Percentiles rank a stretch among this genome's conserved stretches.
These are phyloP conservation scores for Drosophila anceps DNA, from an alignment of 2,888 invertebrate genomes.

Conservation along the genomic window DNA sequence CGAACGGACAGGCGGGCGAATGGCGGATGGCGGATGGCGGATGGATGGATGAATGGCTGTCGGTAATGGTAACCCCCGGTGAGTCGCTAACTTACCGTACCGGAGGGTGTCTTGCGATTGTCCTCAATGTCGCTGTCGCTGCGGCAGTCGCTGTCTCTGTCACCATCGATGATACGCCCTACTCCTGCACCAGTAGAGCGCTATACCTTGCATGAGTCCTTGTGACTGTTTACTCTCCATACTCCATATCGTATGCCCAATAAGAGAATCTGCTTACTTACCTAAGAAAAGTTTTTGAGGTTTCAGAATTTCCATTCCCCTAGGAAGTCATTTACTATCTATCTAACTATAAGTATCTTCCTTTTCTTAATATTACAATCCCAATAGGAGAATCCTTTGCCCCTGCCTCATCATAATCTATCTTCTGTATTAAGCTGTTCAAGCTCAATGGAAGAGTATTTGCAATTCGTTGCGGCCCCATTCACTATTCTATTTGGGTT, in stretches of 20 bases:
- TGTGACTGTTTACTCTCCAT: background rate
- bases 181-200: slow-evolving; percentile 1
- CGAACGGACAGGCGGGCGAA: background rate
- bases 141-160: slow-evolving; percentile 33
- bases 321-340: too few relatives aligned
- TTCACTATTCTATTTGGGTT: slow-evolving; percentile 22
- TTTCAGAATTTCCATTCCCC: too few relatives aligned
- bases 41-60: slow-evolving; percentile 39
- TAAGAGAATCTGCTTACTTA: too few relatives aligned
- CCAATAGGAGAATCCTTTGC: background rate
- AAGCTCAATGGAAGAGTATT: slow-evolving; percentile 18
- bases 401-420: too few relatives aligned
- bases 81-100: slow-evolving; percentile 55
- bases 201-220: background rate
- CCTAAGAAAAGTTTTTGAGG: background rate
- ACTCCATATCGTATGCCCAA: background rate
- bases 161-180: slow-evolving; percentile 16
- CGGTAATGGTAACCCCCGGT: slow-evolving; percentile 73
- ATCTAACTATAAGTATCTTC: too few relatives aligned
- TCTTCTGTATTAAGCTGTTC: too few relatives aligned
- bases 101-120: slow-evolving; percentile 75
- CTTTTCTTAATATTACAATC: too few relatives aligned
- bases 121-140: slow-evolving; percentile 53
- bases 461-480: background rate
- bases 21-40: slow-evolving; percentile 4